Base-by-base conservation (phyloP, 1,140 invertebrate species). In the Gonatopus flavifemur region DNA sequence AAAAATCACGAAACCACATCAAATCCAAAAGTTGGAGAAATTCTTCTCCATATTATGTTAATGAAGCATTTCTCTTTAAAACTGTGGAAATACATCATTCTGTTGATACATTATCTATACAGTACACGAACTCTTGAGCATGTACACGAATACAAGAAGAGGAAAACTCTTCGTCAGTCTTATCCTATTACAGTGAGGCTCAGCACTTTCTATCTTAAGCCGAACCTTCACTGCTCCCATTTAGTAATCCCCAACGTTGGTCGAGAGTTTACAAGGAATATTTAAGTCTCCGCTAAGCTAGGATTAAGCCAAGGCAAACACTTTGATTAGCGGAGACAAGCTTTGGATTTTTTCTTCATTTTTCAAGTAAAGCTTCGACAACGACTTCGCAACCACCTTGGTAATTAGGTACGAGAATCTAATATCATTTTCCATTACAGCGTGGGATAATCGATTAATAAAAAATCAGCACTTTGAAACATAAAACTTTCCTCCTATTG, bases 241-340 rank as follows among this genome's bases (percentile, higher is more conserved):
- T 72, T 69, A 69, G 68, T 73, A 73, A 72, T 73, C 67, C 55
- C 50, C 59, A 62, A 56, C 53, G 64, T 66, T 66, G 59, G 63
- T 62, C 62, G 57, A 55, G 61, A 74, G 70, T 74, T 74, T 72
- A 72, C 67, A 74, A 72, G 71, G 70, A 74, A 74, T 74, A 74
- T 72, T 74, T 74, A 69, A 74, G 71, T 70, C 67, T 59, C 66
- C 62, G 62, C 67, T 74, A 69, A 74, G 68, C 67, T 57, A 42
- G 71, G 71, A 74, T 74, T 72, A 74, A 72, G 59, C 59, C 45
- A 62, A 62, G 62, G 66, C 58, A 63, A 68, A 69, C 63, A 72
- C 69, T 68, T 72, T 72, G 71, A 74, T 74, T 74, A 74, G 60
- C 57, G 62, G 59, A 62, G 62, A 67, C 64, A 66, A 63, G 67